Percentiles rank a stretch among this genome's conserved stretches.
These are phyloP conservation scores for Hippocampus comes DNA, from an alignment of 2,113 vertebrate species.

Conservation along the genomic window DNA sequence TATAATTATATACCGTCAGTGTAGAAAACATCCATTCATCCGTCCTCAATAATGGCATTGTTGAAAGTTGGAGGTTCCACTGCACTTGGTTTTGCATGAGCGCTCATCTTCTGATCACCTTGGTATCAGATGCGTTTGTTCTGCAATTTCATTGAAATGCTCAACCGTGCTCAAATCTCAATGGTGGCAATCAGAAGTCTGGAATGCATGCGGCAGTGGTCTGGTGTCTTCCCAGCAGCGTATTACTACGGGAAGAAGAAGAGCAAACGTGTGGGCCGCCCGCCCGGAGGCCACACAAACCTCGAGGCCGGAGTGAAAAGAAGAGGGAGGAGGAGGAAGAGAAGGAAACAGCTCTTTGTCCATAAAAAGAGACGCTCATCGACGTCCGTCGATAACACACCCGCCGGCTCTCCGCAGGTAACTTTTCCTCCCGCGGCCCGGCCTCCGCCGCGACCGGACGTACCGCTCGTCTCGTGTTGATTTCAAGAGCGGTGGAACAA, in stretches of 20 bases:
- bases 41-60: not conserved
- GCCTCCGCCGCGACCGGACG: too few relatives aligned
- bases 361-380: conserved; percentile 95
- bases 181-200: not conserved
- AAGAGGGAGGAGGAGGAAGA: conserved; percentile 88
- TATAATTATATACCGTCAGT: too few relatives aligned
- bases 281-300: conserved; percentile 87
- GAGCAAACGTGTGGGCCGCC: conserved; percentile 87
- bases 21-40: too few relatives aligned
- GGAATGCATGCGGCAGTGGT: conserved; percentile 1
- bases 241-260: conserved; percentile 95
- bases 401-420: conserved; percentile 93
- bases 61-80: not conserved
- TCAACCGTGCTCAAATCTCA: not conserved
- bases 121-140: not conserved
- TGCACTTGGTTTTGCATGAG: not conserved
- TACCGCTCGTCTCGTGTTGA: too few relatives aligned
- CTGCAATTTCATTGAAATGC: not conserved
- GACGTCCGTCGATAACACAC: conserved; percentile 89
- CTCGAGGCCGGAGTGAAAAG: conserved; percentile 89
- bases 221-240: conserved; percentile 68
- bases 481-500: too few relatives aligned
- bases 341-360: conserved; percentile 92
- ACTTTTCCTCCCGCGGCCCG: not conserved
- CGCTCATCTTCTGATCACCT: not conserved